These are phyloP conservation scores for Melanotaenia trifasciata DNA, from an alignment of 2,797 vertebrate species.

Conservation along the genomic window DNA sequence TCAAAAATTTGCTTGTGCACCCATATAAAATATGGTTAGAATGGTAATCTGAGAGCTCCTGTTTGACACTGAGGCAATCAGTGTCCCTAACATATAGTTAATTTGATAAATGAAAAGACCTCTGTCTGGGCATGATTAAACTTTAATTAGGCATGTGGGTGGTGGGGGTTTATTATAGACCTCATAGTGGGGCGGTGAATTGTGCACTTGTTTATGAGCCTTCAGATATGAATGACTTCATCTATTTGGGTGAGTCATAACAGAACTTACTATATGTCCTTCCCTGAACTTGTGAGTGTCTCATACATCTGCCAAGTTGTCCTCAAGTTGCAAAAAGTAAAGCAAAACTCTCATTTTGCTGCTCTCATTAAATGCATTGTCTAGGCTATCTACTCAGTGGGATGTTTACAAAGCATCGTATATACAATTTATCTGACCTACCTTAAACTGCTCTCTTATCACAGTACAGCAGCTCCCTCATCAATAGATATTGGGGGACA, in stretches of 20 bases:
- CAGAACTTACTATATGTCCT: slow-evolving; percentile 37
- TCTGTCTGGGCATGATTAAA: slow-evolving; percentile 39
- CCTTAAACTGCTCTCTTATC: slow-evolving; percentile 16
- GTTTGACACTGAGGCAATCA: slow-evolving; percentile 36
- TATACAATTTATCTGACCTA: slow-evolving; percentile 9
- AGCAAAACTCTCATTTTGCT: slow-evolving; percentile 2
- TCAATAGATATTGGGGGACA: slow-evolving; percentile 44
- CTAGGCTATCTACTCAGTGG: slow-evolving; percentile 13
- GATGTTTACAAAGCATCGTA: background rate
- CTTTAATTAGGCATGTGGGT: slow-evolving; percentile 48
- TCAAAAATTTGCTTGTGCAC: slow-evolving; percentile 13
- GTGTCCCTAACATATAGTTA: slow-evolving; percentile 29
- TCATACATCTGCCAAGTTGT: slow-evolving; percentile 34
- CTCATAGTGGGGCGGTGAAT: slow-evolving; percentile 31
- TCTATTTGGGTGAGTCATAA: slow-evolving; percentile 61
- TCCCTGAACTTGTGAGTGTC: slow-evolving; percentile 41
- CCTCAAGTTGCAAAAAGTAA: slow-evolving; percentile 14
- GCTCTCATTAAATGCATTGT: slow-evolving; percentile 22
- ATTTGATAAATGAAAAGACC: slow-evolving; percentile 56
- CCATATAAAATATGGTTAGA: slow-evolving; percentile 31
- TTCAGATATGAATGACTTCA: slow-evolving; percentile 60
- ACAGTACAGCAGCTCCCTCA: slow-evolving; percentile 32
- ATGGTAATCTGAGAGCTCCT: slow-evolving; percentile 23
- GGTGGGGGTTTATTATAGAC: slow-evolving; percentile 44
- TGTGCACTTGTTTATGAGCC: slow-evolving; percentile 47